phyloP scores from a whole-genome alignment of 2,888 invertebrate genomes.

The Palloptera scutellata region DNA sequence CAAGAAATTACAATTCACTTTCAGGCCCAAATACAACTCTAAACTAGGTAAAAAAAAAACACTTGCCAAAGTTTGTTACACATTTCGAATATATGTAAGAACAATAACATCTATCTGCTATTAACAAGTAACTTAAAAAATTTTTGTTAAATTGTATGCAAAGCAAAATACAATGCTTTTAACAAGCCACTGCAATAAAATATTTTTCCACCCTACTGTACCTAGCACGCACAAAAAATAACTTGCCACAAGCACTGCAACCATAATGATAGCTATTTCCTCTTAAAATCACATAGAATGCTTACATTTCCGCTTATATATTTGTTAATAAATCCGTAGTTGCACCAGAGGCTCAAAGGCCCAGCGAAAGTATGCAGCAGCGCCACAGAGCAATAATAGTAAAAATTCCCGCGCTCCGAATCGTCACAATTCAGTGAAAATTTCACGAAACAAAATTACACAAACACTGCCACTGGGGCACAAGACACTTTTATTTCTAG shows the following conservation, averaged over 20 bases:
- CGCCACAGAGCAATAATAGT: conserved; percentile 23
- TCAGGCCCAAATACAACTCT: too few species aligned
- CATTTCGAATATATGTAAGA: too few species aligned
- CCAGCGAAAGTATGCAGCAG: neutral
- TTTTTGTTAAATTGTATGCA: neutral
- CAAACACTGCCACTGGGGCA: conserved; percentile 35
- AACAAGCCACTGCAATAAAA: conserved; percentile 13
- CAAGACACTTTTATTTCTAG: too few species aligned
- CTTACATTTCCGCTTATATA: neutral
- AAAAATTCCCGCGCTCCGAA: conserved; percentile 50
- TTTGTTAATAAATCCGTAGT: neutral
- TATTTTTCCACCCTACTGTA: conserved; percentile 44
- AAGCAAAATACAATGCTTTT: neutral
- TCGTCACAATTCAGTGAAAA: conserved; percentile 36
- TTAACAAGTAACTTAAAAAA: neutral
- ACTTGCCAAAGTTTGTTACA: too few species aligned
- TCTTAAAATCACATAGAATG: neutral
- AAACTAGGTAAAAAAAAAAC: too few species aligned
- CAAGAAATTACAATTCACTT: too few species aligned
- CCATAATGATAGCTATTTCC: too few species aligned
- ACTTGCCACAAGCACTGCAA: neutral
- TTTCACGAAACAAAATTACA: conserved; percentile 33
- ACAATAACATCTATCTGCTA: too few species aligned
- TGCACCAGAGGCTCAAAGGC: neutral
- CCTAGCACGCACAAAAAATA: conserved; percentile 17